Base-by-base conservation (phyloP, 2,888 invertebrate genomes). In the Slavum lentiscoides region DNA sequence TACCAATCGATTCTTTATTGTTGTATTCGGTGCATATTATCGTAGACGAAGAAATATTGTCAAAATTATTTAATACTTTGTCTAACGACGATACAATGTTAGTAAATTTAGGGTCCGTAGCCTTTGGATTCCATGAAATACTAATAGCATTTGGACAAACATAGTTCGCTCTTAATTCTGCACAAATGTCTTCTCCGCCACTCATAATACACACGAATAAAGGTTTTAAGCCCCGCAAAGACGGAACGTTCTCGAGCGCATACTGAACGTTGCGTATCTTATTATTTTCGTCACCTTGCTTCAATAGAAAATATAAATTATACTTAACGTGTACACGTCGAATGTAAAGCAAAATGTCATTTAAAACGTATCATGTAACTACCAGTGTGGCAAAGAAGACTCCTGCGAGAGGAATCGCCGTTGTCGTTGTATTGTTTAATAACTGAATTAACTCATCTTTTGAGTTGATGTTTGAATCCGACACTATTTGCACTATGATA, bases 171-270 rank as follows among this genome's bases (percentile, higher is more conserved):
- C 53, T 23, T 49, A 76, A 49, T 53, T 76, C 61, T 17, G 21
- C n/a, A 61, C 68, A 76, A 5, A 37, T 61, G 2, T 62, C 61
- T 1, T 68, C 61, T 37, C 76, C 76, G 15, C 61, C 59, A 3
- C 76, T 76, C 76, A 76, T 69, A 21, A 76, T 30, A 15, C 76
- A 61, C 13, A 69, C 53, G 53, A 76, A 76, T 15, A 67, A 19
- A 21, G 68, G 68, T n/a, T 76, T 76, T 19, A 13, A 8, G 0
- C 55, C 17, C n/a, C 23, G 23, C 6, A 69, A 61, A 15, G 49
- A 62, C 53, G n/a, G n/a, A 30, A 61, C 1, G 1, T 30, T 49
- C 53, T 69, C 76, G 21, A 76, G 53, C 3, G 37, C 69, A 37
- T 76, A 15, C 53, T 76, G 68, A 61, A 76, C 21, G 17, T 76